phyloP scores from a whole-genome alignment of 2,113 vertebrate genomes.

The Solea senegalensis region DNA sequence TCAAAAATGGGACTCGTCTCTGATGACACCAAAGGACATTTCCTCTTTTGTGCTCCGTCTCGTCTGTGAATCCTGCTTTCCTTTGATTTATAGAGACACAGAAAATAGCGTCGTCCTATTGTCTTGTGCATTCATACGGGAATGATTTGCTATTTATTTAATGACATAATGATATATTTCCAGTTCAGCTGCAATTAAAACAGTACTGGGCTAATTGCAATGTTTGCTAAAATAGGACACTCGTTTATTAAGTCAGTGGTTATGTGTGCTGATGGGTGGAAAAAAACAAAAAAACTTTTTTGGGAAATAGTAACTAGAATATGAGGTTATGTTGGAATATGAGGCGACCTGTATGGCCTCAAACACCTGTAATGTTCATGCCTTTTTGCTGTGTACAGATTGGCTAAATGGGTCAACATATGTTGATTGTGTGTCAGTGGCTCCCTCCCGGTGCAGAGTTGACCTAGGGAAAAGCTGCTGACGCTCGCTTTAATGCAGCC shows the following conservation, averaged over 20 bases:
- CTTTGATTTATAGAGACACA: background rate
- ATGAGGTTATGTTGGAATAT: background rate
- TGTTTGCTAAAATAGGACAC: too few species aligned
- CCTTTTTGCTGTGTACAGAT: slow-evolving; percentile 38
- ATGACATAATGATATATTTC: background rate
- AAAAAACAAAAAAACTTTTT: too few species aligned
- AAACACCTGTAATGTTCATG: background rate
- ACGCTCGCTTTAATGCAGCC: slow-evolving; percentile 28
- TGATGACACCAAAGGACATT: too few species aligned
- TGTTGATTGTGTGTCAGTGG: slow-evolving; percentile 53
- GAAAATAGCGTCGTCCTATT: too few species aligned
- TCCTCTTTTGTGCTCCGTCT: too few species aligned
- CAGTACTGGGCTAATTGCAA: background rate
- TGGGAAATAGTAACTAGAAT: too few species aligned
- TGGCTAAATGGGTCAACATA: slow-evolving; percentile 70
- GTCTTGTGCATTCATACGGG: too few species aligned
- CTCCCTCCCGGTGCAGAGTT: slow-evolving; percentile 42
- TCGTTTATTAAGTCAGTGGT: too few species aligned
- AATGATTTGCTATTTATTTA: background rate
- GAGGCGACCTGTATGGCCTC: background rate
- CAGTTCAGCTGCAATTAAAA: background rate
- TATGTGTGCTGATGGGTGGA: too few species aligned
- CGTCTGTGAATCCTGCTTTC: too few species aligned
- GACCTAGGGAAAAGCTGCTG: slow-evolving; percentile 56
- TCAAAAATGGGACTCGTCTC: too few species aligned